Conservation (phyloP, 2,888 invertebrate genomes). For the Hirtodrosophila confusa region DNA sequence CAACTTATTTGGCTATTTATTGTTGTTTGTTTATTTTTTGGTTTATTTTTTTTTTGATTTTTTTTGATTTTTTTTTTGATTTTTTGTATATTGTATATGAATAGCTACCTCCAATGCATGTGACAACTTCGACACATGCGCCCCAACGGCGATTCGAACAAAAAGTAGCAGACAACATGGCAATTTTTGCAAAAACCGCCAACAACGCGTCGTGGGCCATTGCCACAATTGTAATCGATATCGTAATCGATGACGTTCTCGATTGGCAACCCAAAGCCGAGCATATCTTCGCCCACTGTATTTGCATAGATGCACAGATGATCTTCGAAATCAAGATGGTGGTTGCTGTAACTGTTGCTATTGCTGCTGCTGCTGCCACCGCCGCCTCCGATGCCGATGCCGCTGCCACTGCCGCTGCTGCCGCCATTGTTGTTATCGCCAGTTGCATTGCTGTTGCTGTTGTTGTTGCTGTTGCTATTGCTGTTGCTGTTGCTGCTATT, state of each 20-base stretch:
- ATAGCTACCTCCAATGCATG: conserved; percentile 91
- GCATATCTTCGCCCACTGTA: conserved; percentile 53
- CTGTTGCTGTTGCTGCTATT: too few species aligned
- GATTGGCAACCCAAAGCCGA: conserved; percentile 54
- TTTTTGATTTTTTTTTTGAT: conserved; percentile 13
- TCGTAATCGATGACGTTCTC: conserved; percentile 42
- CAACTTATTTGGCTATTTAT: conserved; percentile 32
- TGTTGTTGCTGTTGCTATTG: conserved; percentile 6
- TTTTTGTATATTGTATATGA: conserved; percentile 14
- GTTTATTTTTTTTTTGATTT: conserved; percentile 13
- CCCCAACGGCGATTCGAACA: conserved; percentile 90
- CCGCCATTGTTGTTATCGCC: conserved; percentile 19
- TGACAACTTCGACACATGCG: conserved; percentile 93
- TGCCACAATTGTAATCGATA: conserved; percentile 22
- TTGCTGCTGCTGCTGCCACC: conserved; percentile 39
- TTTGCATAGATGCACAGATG: conserved; percentile 51
- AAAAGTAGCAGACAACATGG: conserved; percentile 90
- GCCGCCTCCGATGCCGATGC: conserved; percentile 32
- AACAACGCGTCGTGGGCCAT: conserved; percentile 40
- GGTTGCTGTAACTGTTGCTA: conserved; percentile 44
- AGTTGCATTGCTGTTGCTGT: conserved; percentile 12
- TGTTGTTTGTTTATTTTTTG: neutral
- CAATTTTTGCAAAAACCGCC: conserved; percentile 85
- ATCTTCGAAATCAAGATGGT: conserved; percentile 53
- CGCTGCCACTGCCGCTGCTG: conserved; percentile 3